Evolutionary conservation across 1,140 invertebrate species (phyloP), one percentile per base, ranked within the genome.

Genomic region (Drosophila truncata): DNA sequence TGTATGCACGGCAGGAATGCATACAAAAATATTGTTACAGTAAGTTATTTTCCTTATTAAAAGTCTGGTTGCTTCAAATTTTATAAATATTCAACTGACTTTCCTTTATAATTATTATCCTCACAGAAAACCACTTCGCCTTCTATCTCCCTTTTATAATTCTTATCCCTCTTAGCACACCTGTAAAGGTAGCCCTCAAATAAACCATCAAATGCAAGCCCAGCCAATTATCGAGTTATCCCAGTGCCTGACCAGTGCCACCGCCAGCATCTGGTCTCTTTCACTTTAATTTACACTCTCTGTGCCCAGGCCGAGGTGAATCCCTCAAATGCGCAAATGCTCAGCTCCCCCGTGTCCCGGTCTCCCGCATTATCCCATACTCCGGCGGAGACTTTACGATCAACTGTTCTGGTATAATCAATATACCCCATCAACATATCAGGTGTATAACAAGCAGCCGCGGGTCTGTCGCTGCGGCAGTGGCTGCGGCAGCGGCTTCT

Each of bases 381-480:
- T 11, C 29, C 10, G 13, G 37, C 25, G 2, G 18, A 31, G 25
- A 50, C 64, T 39, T 35, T 41, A 35, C 65, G 50, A 58, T 70
- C 65, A 58, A 70, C 50, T 71, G 50, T 58, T 70, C 52, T 70
- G 50, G 20, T 29, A 77, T 60, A 77, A 63, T 70, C 31, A 39
- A 78, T 78, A 70, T 78, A 67, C 75, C 73, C 58, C 59, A 76
- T 76, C 39, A 60, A 66, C 70, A 67, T 29, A 7, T 47, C 57
- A 63, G 58, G 80, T 69, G 77, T 88, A 80, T 84, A 88, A 88
- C 76, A 88, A 87, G 83, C 84, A 87, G 83, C 83, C 83, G 83
- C 83, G 83, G 83, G 83, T 71, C 61, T 57, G 46, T 50, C 72
- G 62, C 66, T 65, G 67, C 57, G 18, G 46, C 50, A 58, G 55